phyloP scores from a whole-genome alignment of 2,797 vertebrate genomes.

The Urosaurus nigricauda region DNA sequence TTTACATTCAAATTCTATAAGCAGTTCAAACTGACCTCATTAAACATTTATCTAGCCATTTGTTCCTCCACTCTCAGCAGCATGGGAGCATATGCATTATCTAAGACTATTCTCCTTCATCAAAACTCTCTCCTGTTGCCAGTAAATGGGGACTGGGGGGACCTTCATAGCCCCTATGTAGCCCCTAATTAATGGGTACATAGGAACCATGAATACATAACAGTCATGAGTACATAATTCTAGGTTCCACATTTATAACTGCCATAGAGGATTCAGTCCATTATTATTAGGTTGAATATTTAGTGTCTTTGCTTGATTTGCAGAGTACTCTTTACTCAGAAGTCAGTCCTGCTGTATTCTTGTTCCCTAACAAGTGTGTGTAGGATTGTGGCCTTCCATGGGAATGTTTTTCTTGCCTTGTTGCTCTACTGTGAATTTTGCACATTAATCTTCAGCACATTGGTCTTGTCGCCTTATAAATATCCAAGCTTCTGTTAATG shows the following conservation, averaged over 20 bases:
- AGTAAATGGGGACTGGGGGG: too few relatives aligned
- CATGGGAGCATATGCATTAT: not conserved
- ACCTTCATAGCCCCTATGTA: too few relatives aligned
- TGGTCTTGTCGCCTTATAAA: not conserved
- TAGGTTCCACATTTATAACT: too few relatives aligned
- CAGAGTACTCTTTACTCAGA: not conserved
- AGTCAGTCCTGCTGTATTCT: not conserved
- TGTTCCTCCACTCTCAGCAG: conserved; percentile 58
- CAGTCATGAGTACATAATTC: too few relatives aligned
- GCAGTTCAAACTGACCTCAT: conserved; percentile 54
- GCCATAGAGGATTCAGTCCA: too few relatives aligned
- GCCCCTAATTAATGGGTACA: too few relatives aligned
- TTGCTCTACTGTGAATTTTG: conserved; percentile 18
- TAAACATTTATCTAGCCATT: conserved; percentile 62
- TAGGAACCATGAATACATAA: too few relatives aligned
- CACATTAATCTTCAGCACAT: not conserved
- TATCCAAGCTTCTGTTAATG: too few relatives aligned
- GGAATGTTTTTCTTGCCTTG: not conserved
- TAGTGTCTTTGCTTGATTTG: not conserved
- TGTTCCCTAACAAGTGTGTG: not conserved
- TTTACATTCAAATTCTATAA: conserved; percentile 60
- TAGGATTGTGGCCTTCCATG: not conserved
- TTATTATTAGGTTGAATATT: not conserved
- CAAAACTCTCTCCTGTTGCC: too few relatives aligned
- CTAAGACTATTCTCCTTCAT: conserved; percentile 2